These are phyloP conservation scores for Eudyptes chrysolophus DNA, from an alignment of 2,113 vertebrate species.

Conservation along the genomic window DNA sequence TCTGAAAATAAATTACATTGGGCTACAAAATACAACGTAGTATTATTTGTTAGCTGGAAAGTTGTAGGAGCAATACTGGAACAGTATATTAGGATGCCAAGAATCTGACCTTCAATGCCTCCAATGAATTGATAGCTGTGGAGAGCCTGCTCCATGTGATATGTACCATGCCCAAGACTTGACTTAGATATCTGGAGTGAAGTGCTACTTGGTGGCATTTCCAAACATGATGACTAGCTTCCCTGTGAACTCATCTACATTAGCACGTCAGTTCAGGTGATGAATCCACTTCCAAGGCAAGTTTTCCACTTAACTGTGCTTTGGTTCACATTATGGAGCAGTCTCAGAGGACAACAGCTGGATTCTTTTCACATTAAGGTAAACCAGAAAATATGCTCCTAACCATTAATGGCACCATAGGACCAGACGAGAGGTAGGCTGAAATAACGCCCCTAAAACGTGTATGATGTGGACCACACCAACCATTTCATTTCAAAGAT, in stretches of 20 bases:
- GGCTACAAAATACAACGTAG: not conserved
- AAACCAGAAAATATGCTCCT: not conserved
- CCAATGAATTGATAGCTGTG: not conserved
- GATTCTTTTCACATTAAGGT: not conserved
- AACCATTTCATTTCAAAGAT: not conserved
- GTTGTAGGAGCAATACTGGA: not conserved
- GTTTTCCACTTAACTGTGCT: not conserved
- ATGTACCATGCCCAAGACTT: not conserved
- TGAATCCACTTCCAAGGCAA: not conserved
- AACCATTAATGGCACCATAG: not conserved
- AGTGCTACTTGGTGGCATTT: not conserved
- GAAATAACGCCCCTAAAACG: not conserved
- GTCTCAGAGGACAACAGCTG: not conserved
- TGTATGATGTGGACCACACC: not conserved
- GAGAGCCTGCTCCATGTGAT: not conserved
- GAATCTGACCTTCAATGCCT: not conserved
- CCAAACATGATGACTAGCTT: not conserved
- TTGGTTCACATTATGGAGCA: not conserved
- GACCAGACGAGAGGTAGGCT: not conserved
- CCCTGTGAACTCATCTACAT: not conserved
- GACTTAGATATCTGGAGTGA: not conserved
- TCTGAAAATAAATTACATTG: not conserved
- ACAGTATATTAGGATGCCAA: not conserved
- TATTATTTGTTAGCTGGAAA: not conserved
- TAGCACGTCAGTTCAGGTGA: not conserved